Evolutionary conservation across 1,140 invertebrate species (phyloP), one percentile per base, ranked within the genome.

Genomic region (Coptotermes formosanus): DNA sequence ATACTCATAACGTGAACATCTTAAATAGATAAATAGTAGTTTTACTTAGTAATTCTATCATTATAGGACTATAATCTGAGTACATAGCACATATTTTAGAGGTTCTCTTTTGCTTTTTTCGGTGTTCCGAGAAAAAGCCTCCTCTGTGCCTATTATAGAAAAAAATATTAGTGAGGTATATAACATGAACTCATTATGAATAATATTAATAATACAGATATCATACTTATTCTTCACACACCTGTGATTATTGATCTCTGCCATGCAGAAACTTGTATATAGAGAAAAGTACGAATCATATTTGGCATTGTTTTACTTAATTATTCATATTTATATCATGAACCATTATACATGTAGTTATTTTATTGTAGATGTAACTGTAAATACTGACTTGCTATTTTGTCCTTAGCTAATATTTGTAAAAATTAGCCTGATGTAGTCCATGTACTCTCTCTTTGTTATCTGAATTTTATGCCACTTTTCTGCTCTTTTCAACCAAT

Each of bases 151-250:
- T 75, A 75, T 30, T 75, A 30, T 75, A 75, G 64, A 75, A 75
- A 55, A 38, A 19, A 19, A 55, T 55, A 55, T 16, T 12, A 55
- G 52, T 55, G 19, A 55, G 14, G 19, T 12, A 55, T 55, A 55
- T 75, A n/a, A 30, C 25, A 75, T 8, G 25, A 75, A 75, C 64
- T 75, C 64, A 75, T 75, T n/a, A 75, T 55, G 0, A 55, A 55
- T 55, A 55, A 55, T 55, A 55, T 19, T 19, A 55, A 55, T 55
- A 55, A 55, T 55, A 55, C 14, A 55, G 12, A 55, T 75, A 75
- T 75, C 64, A n/a, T 75, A 75, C 64, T 75, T 75, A 75, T 75
- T 75, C 64, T 75, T n/a, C 64, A 75, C 64, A 75, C 64, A 75
- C 64, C 64, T 75, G 64, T 75, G 64, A 75, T 75, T 8, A 75